phyloP scores from a whole-genome alignment of 2,797 vertebrate genomes.

The Danionella dracula region DNA sequence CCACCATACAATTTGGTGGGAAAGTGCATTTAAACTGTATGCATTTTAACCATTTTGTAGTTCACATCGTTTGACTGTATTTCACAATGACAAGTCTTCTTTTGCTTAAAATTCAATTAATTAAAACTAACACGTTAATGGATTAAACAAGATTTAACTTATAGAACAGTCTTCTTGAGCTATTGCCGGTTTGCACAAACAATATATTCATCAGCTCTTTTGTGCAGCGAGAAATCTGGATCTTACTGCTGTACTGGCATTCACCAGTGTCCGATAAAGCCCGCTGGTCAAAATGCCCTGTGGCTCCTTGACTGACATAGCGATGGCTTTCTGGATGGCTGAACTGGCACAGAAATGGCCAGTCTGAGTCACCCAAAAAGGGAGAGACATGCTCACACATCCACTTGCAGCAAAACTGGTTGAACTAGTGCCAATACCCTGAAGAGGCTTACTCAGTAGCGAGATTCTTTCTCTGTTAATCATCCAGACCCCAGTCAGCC shows the following conservation, averaged over 20 bases:
- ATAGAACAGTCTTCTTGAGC: no score
- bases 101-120: no score
- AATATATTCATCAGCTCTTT: neutral
- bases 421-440: constrained; percentile 62
- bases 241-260: constrained; percentile 49
- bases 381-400: constrained; percentile 54
- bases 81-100: no score
- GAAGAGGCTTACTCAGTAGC: constrained; percentile 70
- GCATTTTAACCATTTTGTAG: no score
- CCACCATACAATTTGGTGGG: no score
- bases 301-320: constrained; percentile 33
- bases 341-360: constrained; percentile 18
- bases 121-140: no score
- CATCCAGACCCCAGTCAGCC: constrained; percentile 25
- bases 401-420: constrained; percentile 65
- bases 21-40: no score
- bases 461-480: constrained; percentile 47
- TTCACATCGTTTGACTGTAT: no score
- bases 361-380: constrained; percentile 40
- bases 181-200: neutral
- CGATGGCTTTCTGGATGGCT: constrained; percentile 32
- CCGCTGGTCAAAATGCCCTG: constrained; percentile 19
- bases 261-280: constrained; percentile 22
- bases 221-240: constrained; percentile 16
- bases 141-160: no score